Base-by-base conservation (phyloP, 1,140 invertebrate species). In the Drusus annulatus region DNA sequence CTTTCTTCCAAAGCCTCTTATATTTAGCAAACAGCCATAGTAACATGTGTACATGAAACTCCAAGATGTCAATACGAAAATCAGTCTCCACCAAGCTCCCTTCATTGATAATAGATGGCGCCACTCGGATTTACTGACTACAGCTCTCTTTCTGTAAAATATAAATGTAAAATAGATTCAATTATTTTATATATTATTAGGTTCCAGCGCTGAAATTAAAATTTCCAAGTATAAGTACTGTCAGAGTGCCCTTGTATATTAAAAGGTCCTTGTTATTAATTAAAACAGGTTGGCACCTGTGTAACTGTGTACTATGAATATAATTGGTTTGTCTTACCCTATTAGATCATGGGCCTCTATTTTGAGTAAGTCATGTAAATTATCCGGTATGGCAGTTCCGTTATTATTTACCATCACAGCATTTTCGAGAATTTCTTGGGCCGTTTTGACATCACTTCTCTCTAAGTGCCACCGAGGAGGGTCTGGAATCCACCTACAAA, bases 11-110 rank as follows among this genome's bases (percentile, higher is more conserved):
- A 89, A 89, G 31, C 87, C 86, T 50, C 87, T 87, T 51, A 88
- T 88, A 50, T 89, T 89, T 3, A 89, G 82, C 58, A 89, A 81
- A 80, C 87, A 87, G 25, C 88, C 88, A 76, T 88, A 89, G 76
- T 89, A 89, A 65, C 86, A 85, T 4, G 87, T 86, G 21, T 87
- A 87, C 63, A 88, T 88, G 0, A 88, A 80, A 69, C 87, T 85
- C 87, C 87, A 89, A 23, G 85, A 82, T 23, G 87, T 76, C 63
- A 87, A 84, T 0, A 88, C 85, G 21, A 85, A 85, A 10, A 87
- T 73, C 17, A 89, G 84, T 60, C 86, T 87, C n/a, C 84, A 84
- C 19, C 85, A 73, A 0, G 86, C 86, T 7, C 84, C 84, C 10
- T 86, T 68, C 5, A 87, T 85, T 54, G 87, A 86, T 84, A 87